These are phyloP conservation scores for Chunga burmeisteri DNA, from an alignment of 2,113 vertebrate species.

Conservation along the genomic window DNA sequence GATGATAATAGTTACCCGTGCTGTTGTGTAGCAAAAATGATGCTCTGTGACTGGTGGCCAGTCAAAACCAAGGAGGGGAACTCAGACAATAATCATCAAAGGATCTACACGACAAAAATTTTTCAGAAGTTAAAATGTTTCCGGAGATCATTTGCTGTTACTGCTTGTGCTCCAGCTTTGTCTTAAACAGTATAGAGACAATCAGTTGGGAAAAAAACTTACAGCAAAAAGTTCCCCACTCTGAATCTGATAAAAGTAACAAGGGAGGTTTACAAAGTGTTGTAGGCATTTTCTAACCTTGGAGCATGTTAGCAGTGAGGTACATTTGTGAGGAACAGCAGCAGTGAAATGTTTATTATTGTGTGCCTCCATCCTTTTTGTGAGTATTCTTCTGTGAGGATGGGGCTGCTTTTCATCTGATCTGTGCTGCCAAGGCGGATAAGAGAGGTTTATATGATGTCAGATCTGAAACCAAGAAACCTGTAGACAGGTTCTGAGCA, in stretches of 20 bases:
- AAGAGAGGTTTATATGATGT: conserved; percentile 41
- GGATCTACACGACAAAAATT: background rate
- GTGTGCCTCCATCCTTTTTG: conserved; percentile 17
- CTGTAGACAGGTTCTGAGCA: conserved; percentile 70
- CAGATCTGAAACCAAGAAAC: conserved; percentile 68
- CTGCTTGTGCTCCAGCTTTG: background rate
- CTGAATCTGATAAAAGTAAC: background rate
- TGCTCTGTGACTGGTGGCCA: background rate
- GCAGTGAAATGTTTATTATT: conserved; percentile 60
- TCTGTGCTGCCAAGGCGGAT: conserved; percentile 30
- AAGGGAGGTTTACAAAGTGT: background rate
- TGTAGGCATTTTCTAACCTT: background rate
- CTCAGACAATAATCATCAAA: background rate
- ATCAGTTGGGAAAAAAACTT: background rate
- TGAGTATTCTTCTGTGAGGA: conserved; percentile 49
- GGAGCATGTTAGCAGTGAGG: background rate
- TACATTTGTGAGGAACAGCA: background rate
- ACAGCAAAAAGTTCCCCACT: background rate
- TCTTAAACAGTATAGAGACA: background rate
- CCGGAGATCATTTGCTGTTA: background rate
- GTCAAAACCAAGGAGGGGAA: background rate
- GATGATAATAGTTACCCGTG: background rate
- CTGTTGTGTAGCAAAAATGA: background rate
- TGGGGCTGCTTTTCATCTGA: conserved; percentile 30
- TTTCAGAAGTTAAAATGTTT: background rate